Evolutionary conservation across 2,797 vertebrate species (phyloP).

Genomic region (Platalea minor): DNA sequence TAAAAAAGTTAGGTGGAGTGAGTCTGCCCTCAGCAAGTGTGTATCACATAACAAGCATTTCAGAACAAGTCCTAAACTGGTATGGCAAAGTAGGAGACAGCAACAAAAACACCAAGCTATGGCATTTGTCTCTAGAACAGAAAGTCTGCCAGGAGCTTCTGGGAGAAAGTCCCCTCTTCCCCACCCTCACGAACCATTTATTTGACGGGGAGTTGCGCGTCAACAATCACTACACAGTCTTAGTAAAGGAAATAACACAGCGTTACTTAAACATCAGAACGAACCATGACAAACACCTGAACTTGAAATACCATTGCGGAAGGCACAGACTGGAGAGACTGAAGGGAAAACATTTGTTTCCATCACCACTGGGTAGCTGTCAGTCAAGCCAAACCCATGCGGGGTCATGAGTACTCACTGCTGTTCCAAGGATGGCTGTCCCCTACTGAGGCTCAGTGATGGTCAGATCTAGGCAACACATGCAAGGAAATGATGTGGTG

Average conservation of each 20-base stretch:
- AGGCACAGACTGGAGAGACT: not conserved
- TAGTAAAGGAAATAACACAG: conserved; percentile 49
- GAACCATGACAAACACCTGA: not conserved
- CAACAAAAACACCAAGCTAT: not conserved
- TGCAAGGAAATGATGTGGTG: accelerated
- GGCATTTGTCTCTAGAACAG: conserved; percentile 36
- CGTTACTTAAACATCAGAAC: conserved; percentile 46
- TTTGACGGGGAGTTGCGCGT: conserved; percentile 26
- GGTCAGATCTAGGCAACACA: not conserved
- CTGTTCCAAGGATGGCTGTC: not conserved
- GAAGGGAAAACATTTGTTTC: not conserved
- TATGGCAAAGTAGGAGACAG: not conserved
- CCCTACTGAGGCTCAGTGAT: not conserved
- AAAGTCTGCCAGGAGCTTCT: conserved; percentile 56
- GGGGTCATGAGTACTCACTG: not conserved
- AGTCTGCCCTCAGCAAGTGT: conserved; percentile 50
- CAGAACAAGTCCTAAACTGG: conserved; percentile 10
- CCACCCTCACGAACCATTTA: conserved; percentile 49
- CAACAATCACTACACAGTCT: conserved; percentile 56
- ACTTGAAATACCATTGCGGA: not conserved
- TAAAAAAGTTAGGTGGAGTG: conserved; percentile 39
- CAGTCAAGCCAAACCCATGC: not conserved
- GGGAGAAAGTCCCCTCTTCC: conserved; percentile 34
- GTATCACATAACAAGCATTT: not conserved
- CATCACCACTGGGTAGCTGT: not conserved